Evolutionary conservation across 2,888 invertebrate species (phyloP).

Genomic region (Autographa gamma): DNA sequence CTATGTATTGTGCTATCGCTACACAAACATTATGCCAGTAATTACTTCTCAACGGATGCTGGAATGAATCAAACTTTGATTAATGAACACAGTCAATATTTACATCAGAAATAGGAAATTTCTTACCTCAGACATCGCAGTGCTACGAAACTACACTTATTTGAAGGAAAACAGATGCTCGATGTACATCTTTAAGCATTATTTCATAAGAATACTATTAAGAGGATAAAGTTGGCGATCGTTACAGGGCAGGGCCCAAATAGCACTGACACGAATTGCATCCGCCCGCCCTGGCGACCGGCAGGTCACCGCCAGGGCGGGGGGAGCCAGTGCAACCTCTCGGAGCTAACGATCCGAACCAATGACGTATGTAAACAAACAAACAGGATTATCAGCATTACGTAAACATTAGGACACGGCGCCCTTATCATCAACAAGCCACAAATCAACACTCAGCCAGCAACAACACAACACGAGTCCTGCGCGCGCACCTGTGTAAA

Average conservation of each 20-base stretch:
- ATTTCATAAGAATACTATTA: slow-evolving; percentile 12
- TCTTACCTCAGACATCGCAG: slow-evolving; percentile 38
- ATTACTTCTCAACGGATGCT: slow-evolving; percentile 11
- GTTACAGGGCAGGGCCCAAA: slow-evolving; percentile 34
- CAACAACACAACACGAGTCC: slow-evolving; percentile 56
- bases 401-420: slow-evolving; percentile 55
- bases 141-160: slow-evolving; percentile 13
- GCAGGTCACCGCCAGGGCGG: slow-evolving; percentile 26
- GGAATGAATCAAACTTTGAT: slow-evolving; percentile 5
- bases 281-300: slow-evolving; percentile 20
- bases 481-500: slow-evolving; percentile 92
- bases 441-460: slow-evolving; percentile 51
- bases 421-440: slow-evolving; percentile 52
- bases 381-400: slow-evolving; percentile 56
- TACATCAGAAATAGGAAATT: slow-evolving; percentile 5
- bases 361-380: slow-evolving; percentile 56
- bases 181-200: not conserved
- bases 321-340: slow-evolving; percentile 14
- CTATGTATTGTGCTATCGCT: slow-evolving; percentile 8
- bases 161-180: slow-evolving; percentile 15
- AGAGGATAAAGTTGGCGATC: slow-evolving; percentile 13
- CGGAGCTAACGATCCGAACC: slow-evolving; percentile 12
- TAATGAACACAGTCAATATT: slow-evolving; percentile 18
- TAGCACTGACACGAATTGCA: slow-evolving; percentile 43
- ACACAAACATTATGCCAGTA: not conserved